Conservation (phyloP, 2,113 vertebrate genomes). For the Sylvietta virens region DNA sequence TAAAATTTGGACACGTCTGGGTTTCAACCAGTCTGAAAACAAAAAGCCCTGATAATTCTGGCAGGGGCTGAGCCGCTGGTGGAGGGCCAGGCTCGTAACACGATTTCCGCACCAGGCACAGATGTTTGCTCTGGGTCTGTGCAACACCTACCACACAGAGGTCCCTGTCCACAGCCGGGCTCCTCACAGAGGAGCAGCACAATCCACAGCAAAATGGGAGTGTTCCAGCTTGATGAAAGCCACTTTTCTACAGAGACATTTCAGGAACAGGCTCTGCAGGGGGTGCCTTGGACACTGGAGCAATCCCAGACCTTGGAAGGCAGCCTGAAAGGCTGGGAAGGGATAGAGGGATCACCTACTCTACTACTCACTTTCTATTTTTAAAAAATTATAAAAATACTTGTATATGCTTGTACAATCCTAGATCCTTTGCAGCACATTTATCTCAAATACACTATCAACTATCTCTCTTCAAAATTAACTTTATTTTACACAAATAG, state of each 20-base stretch:
- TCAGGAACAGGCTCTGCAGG: neutral
- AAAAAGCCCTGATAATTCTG: slow-evolving; percentile 32
- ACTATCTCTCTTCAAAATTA: neutral
- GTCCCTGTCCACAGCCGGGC: neutral
- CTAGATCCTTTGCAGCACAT: neutral
- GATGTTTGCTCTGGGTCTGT: neutral
- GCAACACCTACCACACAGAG: neutral
- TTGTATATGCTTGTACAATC: neutral
- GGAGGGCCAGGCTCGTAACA: slow-evolving; percentile 17
- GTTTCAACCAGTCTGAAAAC: slow-evolving; percentile 14
- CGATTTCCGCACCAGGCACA: neutral
- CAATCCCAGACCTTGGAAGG: neutral
- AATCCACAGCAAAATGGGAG: neutral
- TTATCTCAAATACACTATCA: neutral
- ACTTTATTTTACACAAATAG: neutral
- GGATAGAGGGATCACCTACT: neutral
- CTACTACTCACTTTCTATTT: neutral
- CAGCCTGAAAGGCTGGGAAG: neutral
- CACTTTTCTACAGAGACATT: neutral
- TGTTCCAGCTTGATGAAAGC: neutral
- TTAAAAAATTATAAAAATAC: neutral
- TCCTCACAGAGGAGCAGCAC: neutral
- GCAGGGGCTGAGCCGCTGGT: neutral
- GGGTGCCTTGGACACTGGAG: neutral
- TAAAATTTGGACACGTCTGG: neutral